phyloP scores from a whole-genome alignment of 2,888 invertebrate species.

The Mystacides longicornis region DNA sequence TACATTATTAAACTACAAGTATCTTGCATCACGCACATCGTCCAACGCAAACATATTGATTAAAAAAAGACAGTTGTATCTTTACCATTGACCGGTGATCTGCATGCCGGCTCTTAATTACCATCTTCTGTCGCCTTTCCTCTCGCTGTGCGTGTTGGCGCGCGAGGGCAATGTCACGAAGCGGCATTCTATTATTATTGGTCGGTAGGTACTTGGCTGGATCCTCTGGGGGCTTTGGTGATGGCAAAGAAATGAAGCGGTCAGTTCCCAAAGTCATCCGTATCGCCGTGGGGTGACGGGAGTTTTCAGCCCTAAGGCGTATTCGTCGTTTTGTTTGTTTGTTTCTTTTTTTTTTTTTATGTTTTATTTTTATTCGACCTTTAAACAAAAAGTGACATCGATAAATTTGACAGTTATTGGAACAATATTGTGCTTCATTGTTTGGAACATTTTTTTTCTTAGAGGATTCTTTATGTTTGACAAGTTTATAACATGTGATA shows the following conservation, averaged over 20 bases:
- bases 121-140: background rate
- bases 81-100: background rate
- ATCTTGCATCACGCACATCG: background rate
- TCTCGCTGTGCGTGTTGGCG: background rate
- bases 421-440: too few relatives aligned
- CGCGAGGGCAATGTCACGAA: background rate
- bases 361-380: too few relatives aligned
- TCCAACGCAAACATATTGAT: slow-evolving; percentile 1
- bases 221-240: background rate
- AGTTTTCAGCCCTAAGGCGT: background rate
- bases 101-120: background rate
- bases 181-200: background rate
- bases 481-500: too few relatives aligned
- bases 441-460: too few relatives aligned
- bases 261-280: slow-evolving; percentile 5
- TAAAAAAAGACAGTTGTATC: background rate
- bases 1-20: background rate
- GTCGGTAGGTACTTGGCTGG: background rate
- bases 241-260: background rate
- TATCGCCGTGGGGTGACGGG: slow-evolving; percentile 5
- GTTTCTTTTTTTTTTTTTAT: background rate
- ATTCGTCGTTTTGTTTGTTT: background rate
- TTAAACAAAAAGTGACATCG: too few relatives aligned
- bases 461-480: too few relatives aligned
- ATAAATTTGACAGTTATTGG: too few relatives aligned